These are phyloP conservation scores for Dreissena polymorpha DNA, from an alignment of 1,140 invertebrate genomes.

Conservation along the genomic window DNA sequence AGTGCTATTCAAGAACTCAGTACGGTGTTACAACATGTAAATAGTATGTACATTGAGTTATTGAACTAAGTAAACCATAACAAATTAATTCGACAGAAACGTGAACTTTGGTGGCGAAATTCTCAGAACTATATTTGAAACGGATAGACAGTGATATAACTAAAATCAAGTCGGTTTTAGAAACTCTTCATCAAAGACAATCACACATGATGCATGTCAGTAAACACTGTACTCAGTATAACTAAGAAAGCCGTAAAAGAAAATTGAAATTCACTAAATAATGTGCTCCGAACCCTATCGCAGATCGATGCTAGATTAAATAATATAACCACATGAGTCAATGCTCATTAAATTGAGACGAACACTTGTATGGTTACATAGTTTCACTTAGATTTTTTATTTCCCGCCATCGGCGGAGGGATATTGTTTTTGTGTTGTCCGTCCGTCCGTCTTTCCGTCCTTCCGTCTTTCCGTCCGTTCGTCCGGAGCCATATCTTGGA, in stretches of 20 bases:
- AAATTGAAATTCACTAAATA: constrained; percentile 7
- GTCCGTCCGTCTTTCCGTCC: too few relatives aligned
- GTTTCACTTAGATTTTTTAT: too few relatives aligned
- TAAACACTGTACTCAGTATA: neutral
- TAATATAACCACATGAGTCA: neutral
- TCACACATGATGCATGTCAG: neutral
- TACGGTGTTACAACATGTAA: neutral
- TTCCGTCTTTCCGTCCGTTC: too few relatives aligned
- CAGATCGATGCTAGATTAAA: neutral
- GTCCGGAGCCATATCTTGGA: too few relatives aligned
- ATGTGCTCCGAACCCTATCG: too few relatives aligned
- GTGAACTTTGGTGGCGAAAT: neutral
- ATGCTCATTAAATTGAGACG: too few relatives aligned
- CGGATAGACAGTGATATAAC: neutral
- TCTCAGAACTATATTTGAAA: too few relatives aligned
- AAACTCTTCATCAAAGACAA: constrained; percentile 14
- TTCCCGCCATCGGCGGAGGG: too few relatives aligned
- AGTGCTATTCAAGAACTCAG: neutral
- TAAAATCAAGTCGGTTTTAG: neutral
- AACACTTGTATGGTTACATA: too few relatives aligned
- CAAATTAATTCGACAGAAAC: neutral
- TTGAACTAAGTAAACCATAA: neutral
- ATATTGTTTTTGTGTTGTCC: too few relatives aligned
- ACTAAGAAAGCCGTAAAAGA: neutral
- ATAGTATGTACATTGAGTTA: neutral